Conservation (phyloP, 2,113 vertebrate species). For the Notothenia rossii region DNA sequence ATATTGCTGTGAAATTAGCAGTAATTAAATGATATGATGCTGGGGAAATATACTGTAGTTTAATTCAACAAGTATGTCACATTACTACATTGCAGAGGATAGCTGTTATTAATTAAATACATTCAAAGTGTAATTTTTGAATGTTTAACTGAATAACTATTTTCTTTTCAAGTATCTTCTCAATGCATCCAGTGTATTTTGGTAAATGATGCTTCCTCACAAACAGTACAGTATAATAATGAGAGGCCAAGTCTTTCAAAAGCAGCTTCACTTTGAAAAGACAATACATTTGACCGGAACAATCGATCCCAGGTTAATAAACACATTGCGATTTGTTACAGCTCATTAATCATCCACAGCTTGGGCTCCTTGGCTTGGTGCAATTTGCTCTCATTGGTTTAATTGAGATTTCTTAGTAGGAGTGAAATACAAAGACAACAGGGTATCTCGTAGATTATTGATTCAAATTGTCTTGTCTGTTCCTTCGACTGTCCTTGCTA, state of each 20-base stretch:
- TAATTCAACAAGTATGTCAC: slow-evolving; percentile 7
- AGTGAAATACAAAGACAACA: slow-evolving; percentile 38
- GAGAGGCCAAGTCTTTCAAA: slow-evolving; percentile 22
- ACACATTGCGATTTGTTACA: slow-evolving; percentile 39
- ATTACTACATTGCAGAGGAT: not conserved
- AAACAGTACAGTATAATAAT: not conserved
- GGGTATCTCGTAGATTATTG: slow-evolving; percentile 27
- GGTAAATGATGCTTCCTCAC: not conserved
- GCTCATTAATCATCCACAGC: slow-evolving; percentile 54
- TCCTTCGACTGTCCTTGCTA: slow-evolving; percentile 17
- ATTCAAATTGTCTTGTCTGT: slow-evolving; percentile 23
- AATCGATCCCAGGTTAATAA: slow-evolving; percentile 52
- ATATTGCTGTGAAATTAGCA: slow-evolving; percentile 25
- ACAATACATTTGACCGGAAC: slow-evolving; percentile 40
- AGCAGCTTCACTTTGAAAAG: slow-evolving; percentile 25
- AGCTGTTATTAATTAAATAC: not conserved
- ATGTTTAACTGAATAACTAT: not conserved
- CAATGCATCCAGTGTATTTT: not conserved
- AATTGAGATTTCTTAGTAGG: slow-evolving; percentile 40
- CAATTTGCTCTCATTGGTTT: slow-evolving; percentile 28
- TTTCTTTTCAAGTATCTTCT: not conserved
- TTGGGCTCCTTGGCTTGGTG: slow-evolving; percentile 27
- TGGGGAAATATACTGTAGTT: not conserved
- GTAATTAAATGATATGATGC: slow-evolving; percentile 18
- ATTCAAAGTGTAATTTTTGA: slow-evolving; percentile 10